These are phyloP conservation scores for Drosophila affinis DNA, from an alignment of 2,888 invertebrate species.

Conservation along the genomic window DNA sequence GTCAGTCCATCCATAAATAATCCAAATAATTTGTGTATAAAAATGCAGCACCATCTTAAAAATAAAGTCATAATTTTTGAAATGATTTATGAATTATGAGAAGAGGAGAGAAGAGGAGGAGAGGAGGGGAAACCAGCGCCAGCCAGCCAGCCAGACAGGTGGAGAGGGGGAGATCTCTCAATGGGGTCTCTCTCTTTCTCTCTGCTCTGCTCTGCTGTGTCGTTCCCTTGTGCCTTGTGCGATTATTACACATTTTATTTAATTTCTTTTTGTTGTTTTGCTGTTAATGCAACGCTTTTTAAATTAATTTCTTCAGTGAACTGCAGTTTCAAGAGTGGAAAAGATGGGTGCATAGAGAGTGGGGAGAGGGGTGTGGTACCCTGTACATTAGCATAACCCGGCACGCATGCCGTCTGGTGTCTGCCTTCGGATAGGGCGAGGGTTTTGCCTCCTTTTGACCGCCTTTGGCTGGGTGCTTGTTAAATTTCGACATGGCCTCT, in stretches of 20 bases:
- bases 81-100: conserved; percentile 72
- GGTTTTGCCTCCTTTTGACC: neutral
- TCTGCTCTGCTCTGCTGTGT: neutral
- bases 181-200: conserved; percentile 5
- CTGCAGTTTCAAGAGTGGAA: conserved; percentile 22
- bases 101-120: conserved; percentile 1
- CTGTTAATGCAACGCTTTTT: conserved; percentile 63
- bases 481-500: conserved; percentile 69
- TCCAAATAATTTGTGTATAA: conserved; percentile 70
- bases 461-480: conserved; percentile 49
- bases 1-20: conserved; percentile 56
- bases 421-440: conserved; percentile 8
- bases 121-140: neutral
- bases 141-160: conserved; percentile 35
- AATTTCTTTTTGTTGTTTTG: conserved; percentile 54
- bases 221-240: neutral
- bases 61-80: conserved; percentile 76
- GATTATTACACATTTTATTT: conserved; percentile 62
- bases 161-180: conserved; percentile 2
- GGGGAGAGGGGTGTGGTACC: conserved; percentile 16
- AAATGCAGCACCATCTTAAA: conserved; percentile 56
- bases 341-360: neutral
- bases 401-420: conserved; percentile 61
- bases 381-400: conserved; percentile 67
- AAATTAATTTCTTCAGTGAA: conserved; percentile 63